Evolutionary conservation across 1,140 invertebrate species (phyloP).

Genomic region (Diorhabda sublineata): DNA sequence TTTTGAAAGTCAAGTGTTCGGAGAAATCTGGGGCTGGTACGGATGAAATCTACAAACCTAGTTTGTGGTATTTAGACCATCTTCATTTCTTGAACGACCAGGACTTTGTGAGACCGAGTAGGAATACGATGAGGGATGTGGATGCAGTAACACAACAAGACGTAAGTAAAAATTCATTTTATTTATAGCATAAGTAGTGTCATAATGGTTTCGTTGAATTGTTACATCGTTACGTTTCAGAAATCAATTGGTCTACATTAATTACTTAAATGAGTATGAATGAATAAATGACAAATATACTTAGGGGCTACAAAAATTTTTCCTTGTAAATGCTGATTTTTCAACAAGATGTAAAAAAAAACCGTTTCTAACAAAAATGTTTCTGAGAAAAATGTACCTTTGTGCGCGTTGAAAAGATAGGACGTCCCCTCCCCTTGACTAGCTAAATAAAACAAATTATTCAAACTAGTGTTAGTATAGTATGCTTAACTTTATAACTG

Average conservation of each 20-base stretch:
- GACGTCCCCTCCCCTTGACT: no score
- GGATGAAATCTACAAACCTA: conserved; percentile 18
- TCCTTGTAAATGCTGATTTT: no score
- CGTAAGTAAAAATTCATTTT: conserved; percentile 8
- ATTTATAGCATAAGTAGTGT: neutral
- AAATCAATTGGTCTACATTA: no score
- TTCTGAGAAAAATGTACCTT: conserved; percentile 7
- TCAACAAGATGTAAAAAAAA: neutral
- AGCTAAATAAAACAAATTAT: no score
- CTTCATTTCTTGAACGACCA: neutral
- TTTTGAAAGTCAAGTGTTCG: conserved; percentile 13
- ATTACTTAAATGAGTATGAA: no score
- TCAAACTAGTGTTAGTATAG: conserved; percentile 6
- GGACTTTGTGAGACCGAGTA: conserved; percentile 4
- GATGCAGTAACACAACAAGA: conserved; percentile 5
- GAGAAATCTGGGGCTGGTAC: conserved; percentile 9
- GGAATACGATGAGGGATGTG: neutral
- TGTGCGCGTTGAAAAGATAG: no score
- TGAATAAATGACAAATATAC: no score
- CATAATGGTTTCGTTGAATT: no score
- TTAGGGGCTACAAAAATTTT: no score
- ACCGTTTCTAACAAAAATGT: conserved; percentile 12
- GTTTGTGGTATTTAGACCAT: conserved; percentile 12
- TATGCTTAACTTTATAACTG: conserved; percentile 1
- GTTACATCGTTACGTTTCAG: no score